Evolutionary conservation across 2,113 vertebrate genomes (phyloP).

Genomic region (Cyanoderma ruficeps): DNA sequence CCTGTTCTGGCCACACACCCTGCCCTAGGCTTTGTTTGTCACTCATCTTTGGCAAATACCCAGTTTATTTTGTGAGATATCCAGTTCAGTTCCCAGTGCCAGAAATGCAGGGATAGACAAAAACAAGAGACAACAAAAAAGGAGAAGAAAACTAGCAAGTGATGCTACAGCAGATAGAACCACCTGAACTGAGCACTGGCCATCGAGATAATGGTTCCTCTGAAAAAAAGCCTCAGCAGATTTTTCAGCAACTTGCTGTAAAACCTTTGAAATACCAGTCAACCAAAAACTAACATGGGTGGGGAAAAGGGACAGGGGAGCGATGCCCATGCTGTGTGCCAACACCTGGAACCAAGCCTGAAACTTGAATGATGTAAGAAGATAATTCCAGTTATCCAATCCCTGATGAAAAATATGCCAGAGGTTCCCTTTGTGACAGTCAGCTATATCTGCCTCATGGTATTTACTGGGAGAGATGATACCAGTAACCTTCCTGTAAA

Average conservation of each 20-base stretch:
- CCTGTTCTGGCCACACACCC: not conserved
- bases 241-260: not conserved
- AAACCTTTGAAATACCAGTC: not conserved
- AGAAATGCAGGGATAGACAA: not conserved
- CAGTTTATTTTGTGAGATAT: not conserved
- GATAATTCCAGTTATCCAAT: not conserved
- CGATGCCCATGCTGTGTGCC: not conserved
- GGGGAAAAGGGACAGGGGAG: not conserved
- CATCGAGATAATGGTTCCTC: not conserved
- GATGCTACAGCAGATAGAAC: not conserved
- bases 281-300: not conserved
- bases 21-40: not conserved
- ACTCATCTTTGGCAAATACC: not conserved
- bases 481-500: not conserved
- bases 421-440: not conserved
- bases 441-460: not conserved
- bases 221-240: not conserved
- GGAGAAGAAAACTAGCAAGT: not conserved
- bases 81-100: not conserved
- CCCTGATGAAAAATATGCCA: not conserved
- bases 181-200: rapidly evolving
- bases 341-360: not conserved
- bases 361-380: not conserved
- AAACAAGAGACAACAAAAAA: not conserved
- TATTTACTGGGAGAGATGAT: not conserved